Percentiles rank a stretch among this genome's conserved stretches.
Conservation (phyloP, 2,113 vertebrate species). For the Crotalus helleri region DNA sequence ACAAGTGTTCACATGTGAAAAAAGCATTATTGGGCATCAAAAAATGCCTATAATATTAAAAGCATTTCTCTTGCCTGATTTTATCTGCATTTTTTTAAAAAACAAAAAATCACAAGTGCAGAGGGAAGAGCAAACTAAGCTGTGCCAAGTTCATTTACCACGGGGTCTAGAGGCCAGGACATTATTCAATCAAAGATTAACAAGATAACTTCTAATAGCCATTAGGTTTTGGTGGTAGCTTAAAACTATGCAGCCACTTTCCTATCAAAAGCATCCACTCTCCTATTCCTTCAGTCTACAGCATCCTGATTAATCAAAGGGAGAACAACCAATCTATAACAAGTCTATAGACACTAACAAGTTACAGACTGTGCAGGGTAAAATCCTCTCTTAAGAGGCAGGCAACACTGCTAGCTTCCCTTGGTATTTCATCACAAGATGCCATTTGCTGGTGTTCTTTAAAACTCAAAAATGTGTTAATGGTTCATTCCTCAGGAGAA, state of each 20-base stretch:
- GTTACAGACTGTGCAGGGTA: neutral
- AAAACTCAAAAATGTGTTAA: neutral
- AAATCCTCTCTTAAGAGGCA: neutral
- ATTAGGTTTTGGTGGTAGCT: constrained; percentile 3
- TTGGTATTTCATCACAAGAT: neutral
- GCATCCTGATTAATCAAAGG: constrained; percentile 20
- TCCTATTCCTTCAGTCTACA: neutral
- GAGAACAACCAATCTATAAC: constrained; percentile 11
- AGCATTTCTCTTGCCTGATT: neutral
- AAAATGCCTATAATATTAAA: neutral
- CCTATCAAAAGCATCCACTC: neutral
- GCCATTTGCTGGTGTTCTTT: neutral
- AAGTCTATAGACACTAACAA: constrained; percentile 9
- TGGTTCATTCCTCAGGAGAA: neutral
- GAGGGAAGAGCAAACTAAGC: neutral
- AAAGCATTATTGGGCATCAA: neutral
- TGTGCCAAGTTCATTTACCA: neutral
- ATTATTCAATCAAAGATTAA: constrained; percentile 32
- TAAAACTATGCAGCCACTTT: constrained; percentile 3
- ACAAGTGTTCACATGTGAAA: neutral
- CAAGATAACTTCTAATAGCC: constrained; percentile 26
- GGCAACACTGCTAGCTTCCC: neutral
- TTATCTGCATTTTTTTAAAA: neutral
- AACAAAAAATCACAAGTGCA: neutral
- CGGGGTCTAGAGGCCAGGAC: constrained; percentile 16